Evolutionary conservation across 2,113 vertebrate species (phyloP).

Genomic region (Saiga tatarica): DNA sequence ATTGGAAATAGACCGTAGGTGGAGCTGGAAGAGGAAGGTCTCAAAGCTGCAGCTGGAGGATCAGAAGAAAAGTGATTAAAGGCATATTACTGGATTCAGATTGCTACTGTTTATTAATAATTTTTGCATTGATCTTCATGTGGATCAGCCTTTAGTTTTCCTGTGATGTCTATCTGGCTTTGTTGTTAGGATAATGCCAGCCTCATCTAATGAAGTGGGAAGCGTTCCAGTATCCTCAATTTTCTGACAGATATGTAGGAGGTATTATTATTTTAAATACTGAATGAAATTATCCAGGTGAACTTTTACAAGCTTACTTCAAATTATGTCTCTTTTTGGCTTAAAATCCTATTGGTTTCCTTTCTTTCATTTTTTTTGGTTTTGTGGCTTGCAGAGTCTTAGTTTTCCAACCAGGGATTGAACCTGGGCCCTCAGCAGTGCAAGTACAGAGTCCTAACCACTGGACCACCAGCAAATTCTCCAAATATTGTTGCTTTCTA

Average conservation of each 20-base stretch:
- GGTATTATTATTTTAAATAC: not conserved
- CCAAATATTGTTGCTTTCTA: not conserved
- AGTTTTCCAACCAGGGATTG: not conserved
- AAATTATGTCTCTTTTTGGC: not conserved
- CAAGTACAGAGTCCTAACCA: not conserved
- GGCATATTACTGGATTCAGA: not conserved
- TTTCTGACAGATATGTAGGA: not conserved
- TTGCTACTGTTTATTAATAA: not conserved
- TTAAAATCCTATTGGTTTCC: not conserved
- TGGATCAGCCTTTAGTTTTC: not conserved
- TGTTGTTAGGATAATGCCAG: not conserved
- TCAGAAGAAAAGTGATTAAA: not conserved
- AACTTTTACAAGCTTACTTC: not conserved
- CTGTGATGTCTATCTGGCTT: not conserved
- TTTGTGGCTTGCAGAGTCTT: not conserved
- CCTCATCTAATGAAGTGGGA: not conserved
- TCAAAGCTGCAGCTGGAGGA: not conserved
- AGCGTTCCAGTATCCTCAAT: not conserved
- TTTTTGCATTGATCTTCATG: not conserved
- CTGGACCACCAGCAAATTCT: not conserved
- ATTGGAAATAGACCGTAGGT: not conserved
- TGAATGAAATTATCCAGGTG: not conserved
- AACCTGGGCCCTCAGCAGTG: not conserved
- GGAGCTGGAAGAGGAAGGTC: not conserved
- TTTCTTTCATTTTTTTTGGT: not conserved